Conservation (phyloP, 2,888 invertebrate genomes). For the Drosophila mercatorum region DNA sequence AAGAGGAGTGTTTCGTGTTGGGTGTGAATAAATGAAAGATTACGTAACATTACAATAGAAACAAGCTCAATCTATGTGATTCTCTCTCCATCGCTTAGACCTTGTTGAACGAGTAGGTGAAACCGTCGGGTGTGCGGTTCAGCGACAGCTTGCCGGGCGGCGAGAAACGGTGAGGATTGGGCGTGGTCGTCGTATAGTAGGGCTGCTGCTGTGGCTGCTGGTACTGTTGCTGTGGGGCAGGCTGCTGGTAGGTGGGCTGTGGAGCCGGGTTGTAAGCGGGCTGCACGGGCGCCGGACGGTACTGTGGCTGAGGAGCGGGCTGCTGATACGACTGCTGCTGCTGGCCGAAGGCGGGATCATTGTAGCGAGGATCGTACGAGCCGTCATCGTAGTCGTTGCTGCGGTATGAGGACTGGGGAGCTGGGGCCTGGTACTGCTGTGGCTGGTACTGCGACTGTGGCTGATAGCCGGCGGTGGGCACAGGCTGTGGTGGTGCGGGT, state of each 20-base stretch:
- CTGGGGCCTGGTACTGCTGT: slow-evolving; percentile 79
- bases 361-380: slow-evolving; percentile 84
- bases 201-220: slow-evolving; percentile 81
- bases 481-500: slow-evolving; percentile 85
- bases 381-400: slow-evolving; percentile 84
- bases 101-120: slow-evolving; percentile 93
- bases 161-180: slow-evolving; percentile 90
- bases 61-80: slow-evolving; percentile 71
- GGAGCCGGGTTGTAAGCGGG: slow-evolving; percentile 81
- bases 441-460: slow-evolving; percentile 85
- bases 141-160: slow-evolving; percentile 94
- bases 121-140: slow-evolving; percentile 94
- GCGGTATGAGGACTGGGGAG: slow-evolving; percentile 82
- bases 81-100: slow-evolving; percentile 81
- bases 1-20: slow-evolving; percentile 30
- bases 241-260: slow-evolving; percentile 86
- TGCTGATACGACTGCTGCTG: slow-evolving; percentile 80
- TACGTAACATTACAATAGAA: slow-evolving; percentile 60
- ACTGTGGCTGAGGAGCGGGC: slow-evolving; percentile 84
- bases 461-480: slow-evolving; percentile 86
- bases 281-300: slow-evolving; percentile 75
- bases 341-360: slow-evolving; percentile 82
- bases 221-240: slow-evolving; percentile 85
- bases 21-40: slow-evolving; percentile 36
- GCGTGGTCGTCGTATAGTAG: slow-evolving; percentile 86